These are phyloP conservation scores for Heliangelus exortis DNA, from an alignment of 2,797 vertebrate species.

Conservation along the genomic window DNA sequence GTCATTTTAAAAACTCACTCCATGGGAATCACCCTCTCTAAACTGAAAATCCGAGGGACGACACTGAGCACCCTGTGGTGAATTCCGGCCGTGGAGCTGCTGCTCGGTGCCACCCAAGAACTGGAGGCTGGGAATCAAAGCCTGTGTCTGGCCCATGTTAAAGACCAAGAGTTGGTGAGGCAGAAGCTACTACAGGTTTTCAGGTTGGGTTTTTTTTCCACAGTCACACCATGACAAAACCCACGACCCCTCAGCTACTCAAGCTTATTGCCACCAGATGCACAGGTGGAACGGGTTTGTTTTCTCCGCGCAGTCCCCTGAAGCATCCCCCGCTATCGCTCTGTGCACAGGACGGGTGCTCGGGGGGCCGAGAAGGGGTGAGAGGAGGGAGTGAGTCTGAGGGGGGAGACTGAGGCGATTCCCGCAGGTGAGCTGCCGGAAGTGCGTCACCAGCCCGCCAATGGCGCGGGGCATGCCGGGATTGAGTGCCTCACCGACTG, in stretches of 20 bases:
- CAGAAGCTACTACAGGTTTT: neutral
- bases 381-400: too few relatives aligned
- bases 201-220: neutral
- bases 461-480: neutral
- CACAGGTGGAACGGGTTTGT: too few relatives aligned
- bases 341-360: too few relatives aligned
- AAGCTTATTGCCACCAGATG: too few relatives aligned
- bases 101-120: too few relatives aligned
- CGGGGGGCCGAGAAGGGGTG: neutral
- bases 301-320: too few relatives aligned
- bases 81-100: too few relatives aligned
- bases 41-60: too few relatives aligned
- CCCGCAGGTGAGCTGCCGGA: accelerated
- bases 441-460: neutral
- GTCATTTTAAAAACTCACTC: neutral
- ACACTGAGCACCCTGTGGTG: too few relatives aligned
- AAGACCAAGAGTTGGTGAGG: neutral
- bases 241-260: accelerated
- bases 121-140: too few relatives aligned
- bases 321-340: too few relatives aligned
- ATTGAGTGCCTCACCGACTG: neutral
- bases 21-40: neutral
- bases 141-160: too few relatives aligned
- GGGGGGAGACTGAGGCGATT: neutral
- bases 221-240: accelerated